phyloP scores from a whole-genome alignment of 1,140 invertebrate species.

The Drosophila pachea region DNA sequence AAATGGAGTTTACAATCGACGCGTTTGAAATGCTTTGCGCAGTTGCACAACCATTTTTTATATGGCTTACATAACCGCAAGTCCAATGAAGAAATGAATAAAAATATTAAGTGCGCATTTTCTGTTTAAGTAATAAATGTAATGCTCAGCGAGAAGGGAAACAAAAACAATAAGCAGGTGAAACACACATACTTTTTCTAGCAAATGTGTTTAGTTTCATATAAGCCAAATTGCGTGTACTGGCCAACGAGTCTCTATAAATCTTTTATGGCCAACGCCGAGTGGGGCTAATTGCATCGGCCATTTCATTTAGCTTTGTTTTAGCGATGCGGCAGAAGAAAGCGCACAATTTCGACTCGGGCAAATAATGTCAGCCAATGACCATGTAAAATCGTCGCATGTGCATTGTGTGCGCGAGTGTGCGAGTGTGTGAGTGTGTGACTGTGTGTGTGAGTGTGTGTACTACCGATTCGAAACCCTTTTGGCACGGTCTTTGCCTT shows the following conservation, averaged over 20 bases:
- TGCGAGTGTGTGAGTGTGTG: no score
- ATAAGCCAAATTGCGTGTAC: constrained; percentile 64
- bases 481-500: constrained; percentile 41
- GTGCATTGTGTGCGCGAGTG: no score
- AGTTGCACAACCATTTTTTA: constrained; percentile 62
- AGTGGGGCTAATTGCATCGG: constrained; percentile 56
- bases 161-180: constrained; percentile 22
- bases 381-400: constrained; percentile 15
- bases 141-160: constrained; percentile 27
- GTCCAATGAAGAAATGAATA: not conserved
- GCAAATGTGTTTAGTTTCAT: constrained; percentile 28
- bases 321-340: constrained; percentile 60
- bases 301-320: constrained; percentile 51
- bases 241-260: constrained; percentile 43
- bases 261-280: constrained; percentile 56
- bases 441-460: not conserved
- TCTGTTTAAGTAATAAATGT: constrained; percentile 42
- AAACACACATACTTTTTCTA: constrained; percentile 44
- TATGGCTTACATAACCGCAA: constrained; percentile 51
- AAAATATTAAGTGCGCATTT: constrained; percentile 23
- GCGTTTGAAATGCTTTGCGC: constrained; percentile 49
- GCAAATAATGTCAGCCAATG: constrained; percentile 59
- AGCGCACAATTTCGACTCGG: constrained; percentile 63
- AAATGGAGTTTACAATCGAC: constrained; percentile 58
- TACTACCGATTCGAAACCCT: constrained; percentile 33